Conservation (phyloP, 2,888 invertebrate genomes). For the Slavum lentiscoides region DNA sequence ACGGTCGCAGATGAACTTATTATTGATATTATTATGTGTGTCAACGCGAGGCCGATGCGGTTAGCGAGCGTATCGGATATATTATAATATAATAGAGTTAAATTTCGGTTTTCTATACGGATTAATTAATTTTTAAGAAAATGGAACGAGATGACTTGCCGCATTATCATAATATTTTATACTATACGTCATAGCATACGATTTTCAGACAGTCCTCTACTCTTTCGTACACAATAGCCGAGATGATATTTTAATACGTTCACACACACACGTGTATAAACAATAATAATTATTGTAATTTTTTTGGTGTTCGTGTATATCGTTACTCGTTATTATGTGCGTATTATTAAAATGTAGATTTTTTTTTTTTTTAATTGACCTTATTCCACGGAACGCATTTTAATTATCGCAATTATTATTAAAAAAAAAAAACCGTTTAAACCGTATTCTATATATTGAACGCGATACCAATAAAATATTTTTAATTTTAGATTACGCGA, state of each 20-base stretch:
- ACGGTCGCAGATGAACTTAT: neutral
- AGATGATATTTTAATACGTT: neutral
- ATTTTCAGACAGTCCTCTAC: neutral
- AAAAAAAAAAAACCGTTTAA: no score
- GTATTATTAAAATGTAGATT: neutral
- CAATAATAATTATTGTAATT: slow-evolving; percentile 30
- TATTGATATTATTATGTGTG: slow-evolving; percentile 18
- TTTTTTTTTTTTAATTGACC: slow-evolving; percentile 21
- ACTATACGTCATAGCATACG: neutral
- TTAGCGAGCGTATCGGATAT: neutral
- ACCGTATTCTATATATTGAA: no score
- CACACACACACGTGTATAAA: neutral
- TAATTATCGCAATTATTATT: neutral
- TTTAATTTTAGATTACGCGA: no score
- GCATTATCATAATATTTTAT: neutral
- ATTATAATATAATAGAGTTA: no score
- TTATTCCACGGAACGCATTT: slow-evolving; percentile 3
- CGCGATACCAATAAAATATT: no score
- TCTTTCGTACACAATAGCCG: slow-evolving; percentile 4
- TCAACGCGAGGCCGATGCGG: slow-evolving; percentile 4
- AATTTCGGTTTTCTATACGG: slow-evolving; percentile 19
- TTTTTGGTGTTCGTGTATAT: neutral
- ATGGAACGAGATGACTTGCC: slow-evolving; percentile 26
- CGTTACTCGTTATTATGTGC: neutral
- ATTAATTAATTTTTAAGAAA: slow-evolving; percentile 26